Evolutionary conservation across 2,113 vertebrate genomes (phyloP).

Genomic region (Passerina amoena): DNA sequence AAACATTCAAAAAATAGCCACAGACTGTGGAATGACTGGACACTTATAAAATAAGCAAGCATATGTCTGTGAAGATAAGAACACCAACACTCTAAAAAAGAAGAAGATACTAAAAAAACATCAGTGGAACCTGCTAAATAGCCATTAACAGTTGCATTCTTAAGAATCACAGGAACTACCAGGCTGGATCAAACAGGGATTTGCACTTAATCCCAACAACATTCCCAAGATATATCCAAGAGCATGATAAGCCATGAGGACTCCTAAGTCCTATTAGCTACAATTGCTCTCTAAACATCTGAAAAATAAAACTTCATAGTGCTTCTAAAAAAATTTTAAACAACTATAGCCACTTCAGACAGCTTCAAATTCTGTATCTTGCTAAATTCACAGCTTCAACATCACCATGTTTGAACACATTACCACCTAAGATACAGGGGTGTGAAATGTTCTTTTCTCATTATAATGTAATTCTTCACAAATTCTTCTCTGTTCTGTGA

Average conservation of each 20-base stretch:
- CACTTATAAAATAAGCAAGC: neutral
- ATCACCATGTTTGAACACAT: neutral
- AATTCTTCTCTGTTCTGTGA: neutral
- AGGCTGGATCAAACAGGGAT: neutral
- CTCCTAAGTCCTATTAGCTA: neutral
- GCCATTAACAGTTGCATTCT: neutral
- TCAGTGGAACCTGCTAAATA: neutral
- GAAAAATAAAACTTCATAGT: neutral
- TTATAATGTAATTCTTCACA: neutral
- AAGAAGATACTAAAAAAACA: neutral
- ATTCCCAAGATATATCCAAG: neutral
- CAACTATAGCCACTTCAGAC: neutral
- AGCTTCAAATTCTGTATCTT: neutral
- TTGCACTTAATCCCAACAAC: neutral
- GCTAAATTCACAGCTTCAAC: neutral
- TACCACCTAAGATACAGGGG: neutral
- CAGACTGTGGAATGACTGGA: neutral
- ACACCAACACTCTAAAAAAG: neutral
- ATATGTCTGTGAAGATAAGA: slow-evolving; percentile 27
- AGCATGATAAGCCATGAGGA: rapidly evolving
- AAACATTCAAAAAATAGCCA: slow-evolving; percentile 37
- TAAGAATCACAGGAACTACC: neutral
- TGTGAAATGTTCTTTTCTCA: neutral
- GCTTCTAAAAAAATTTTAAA: neutral
- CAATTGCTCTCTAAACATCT: neutral